Base-by-base conservation (phyloP, 2,797 vertebrate species). In the Phrynocephalus forsythii region DNA sequence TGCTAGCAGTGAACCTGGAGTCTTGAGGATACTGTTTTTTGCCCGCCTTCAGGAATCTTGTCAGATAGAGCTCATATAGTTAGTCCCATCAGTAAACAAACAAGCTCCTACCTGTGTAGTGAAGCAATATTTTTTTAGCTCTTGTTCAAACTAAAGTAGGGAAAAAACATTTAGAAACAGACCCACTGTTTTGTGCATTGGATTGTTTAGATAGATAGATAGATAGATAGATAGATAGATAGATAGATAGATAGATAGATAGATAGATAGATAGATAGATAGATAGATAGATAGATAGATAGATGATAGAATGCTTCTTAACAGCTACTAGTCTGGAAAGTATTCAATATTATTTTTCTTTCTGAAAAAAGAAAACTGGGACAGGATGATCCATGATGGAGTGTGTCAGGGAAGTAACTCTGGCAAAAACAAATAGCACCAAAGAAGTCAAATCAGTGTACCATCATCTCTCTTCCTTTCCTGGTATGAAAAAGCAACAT, bases 401-500 rank as follows among this genome's bases (percentile, higher is more conserved):
- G 89, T 88, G 87, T 4, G 50, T 18, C 82, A n/a, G 9, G 86
- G 84, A 86, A 91, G 91, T 30, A 67, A 87, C 82, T 90, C 93
- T 95, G 94, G 94, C 95, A 95, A 96, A 95, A 95, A 94, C 92
- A 88, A 93, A 89, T 93, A 91, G 88, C 91, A 93, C 84, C 92
- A 92, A 93, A 95, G 92, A 95, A 95, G 90, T 94, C 93, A 94
- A 95, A 94, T 93, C 93, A 94, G 95, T 94, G 95, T 95, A 92
- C 94, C 93, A 94, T 92, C 92, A 94, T 95, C 91, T 92, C 88
- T 95, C 94, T 92, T 63, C 60, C 92, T 93, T 90, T 93, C 94
- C 92, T 94, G 94, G 72, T 95, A 95, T 95, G 94, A 95, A 95
- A 86, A 95, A 95, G 94, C 95, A 96, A 94, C 94, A 92, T 93